Base-by-base conservation (phyloP, 2,888 invertebrate species). In the Boloria euphrosyne region DNA sequence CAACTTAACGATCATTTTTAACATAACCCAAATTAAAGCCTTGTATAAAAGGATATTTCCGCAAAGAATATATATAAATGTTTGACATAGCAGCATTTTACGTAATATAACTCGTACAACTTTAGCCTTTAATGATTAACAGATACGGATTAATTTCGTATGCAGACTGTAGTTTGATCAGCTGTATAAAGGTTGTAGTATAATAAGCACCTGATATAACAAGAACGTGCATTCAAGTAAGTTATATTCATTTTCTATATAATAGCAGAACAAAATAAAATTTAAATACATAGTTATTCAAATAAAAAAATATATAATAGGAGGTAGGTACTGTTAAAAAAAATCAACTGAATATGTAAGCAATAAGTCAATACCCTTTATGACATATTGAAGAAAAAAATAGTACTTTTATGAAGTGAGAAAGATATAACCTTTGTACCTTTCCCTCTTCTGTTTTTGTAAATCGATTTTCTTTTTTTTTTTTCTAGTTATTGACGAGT, bases 121-220 rank as follows among this genome's bases (percentile, higher is more conserved):
- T 43, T 53, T 44, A 38, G n/a, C 52, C 27, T 18, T 65, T 52
- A 18, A 0, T 0, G 4, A n/a, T 0, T 13, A 0, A 14, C 0
- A 5, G 2, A 58, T 58, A 65, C 31, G 38, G 58, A 18, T 27
- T 46, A 31, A 7, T 52, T 46, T 52, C 6, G 46, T 1, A 18
- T 53, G 10, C 17, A 27, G 4, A n/a, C 5, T 16, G 27, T 16
- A 65, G 70, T 75, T 75, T 75, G 72, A 74, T 74, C 75, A 75
- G 72, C 73, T 75, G 73, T 68, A 64, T 65, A 65, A 66, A 67
- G 58, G 38, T 57, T 38, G 43, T 50, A 14, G 51, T 59, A 58
- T 67, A 61, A 67, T 60, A 46, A 58, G 57, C 72, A 72, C 66
- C 72, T 72, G 72, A 65, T 71, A 69, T 54, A 71, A 72, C 66